Percentiles rank a stretch among this genome's conserved stretches.
Evolutionary conservation across 1,140 invertebrate species (phyloP).

Genomic region (Prorops nasuta): DNA sequence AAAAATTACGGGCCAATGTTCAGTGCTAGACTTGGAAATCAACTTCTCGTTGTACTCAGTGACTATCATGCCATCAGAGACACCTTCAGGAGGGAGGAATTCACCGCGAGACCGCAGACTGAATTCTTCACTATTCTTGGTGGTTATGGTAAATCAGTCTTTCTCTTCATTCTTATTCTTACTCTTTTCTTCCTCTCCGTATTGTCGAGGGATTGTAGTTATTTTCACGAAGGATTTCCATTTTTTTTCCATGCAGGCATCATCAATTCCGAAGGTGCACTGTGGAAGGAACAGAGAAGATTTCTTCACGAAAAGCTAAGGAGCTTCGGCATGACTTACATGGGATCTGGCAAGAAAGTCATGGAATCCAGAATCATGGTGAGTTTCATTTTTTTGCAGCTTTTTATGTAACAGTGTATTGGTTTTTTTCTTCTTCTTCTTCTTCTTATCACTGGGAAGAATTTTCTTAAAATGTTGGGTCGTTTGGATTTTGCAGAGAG

Average conservation of each 20-base stretch:
- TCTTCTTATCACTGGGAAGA: neutral
- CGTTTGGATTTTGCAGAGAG: conserved; percentile 58
- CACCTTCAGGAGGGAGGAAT: conserved; percentile 79
- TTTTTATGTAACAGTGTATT: neutral
- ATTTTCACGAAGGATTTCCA: neutral
- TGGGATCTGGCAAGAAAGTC: conserved; percentile 73
- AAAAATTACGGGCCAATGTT: conserved; percentile 78
- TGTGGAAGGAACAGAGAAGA: conserved; percentile 89
- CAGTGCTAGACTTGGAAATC: conserved; percentile 75
- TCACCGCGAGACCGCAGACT: conserved; percentile 80
- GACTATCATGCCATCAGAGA: conserved; percentile 82
- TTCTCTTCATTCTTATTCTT: neutral
- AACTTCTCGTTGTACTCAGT: conserved; percentile 80
- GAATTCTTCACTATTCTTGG: conserved; percentile 83
- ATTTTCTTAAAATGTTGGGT: neutral
- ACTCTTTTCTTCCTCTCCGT: neutral
- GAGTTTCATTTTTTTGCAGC: conserved; percentile 46
- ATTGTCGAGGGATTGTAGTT: neutral
- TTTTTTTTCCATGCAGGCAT: conserved; percentile 67
- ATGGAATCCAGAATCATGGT: conserved; percentile 88
- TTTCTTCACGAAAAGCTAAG: conserved; percentile 87
- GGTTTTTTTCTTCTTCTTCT: neutral
- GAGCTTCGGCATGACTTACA: conserved; percentile 86
- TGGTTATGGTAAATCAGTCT: conserved; percentile 77
- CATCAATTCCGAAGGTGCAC: conserved; percentile 83